Conservation (phyloP, 1,140 invertebrate species). For the Drosophila busckii region DNA sequence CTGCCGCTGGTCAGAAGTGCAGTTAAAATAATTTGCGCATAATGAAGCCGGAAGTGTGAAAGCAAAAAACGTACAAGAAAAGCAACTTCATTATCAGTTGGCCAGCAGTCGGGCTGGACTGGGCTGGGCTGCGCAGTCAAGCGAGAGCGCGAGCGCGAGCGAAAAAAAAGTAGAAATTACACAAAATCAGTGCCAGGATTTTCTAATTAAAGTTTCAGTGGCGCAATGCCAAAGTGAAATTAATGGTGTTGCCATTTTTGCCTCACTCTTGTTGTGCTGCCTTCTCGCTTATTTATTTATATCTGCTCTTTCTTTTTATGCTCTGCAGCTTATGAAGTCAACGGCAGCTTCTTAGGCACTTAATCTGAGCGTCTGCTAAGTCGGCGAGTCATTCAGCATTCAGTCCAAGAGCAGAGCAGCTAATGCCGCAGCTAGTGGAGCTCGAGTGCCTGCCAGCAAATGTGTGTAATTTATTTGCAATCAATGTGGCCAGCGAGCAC, state of each 20-base stretch:
- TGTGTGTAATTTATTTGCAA: constrained; percentile 73
- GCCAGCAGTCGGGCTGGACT: constrained; percentile 17
- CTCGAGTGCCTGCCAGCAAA: constrained; percentile 7
- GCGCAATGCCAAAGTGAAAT: constrained; percentile 67
- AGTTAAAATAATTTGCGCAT: constrained; percentile 75
- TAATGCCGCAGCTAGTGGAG: too few species aligned
- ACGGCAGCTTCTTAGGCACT: constrained; percentile 48
- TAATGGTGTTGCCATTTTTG: constrained; percentile 58
- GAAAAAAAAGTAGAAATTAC: constrained; percentile 62
- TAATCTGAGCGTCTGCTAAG: constrained; percentile 38
- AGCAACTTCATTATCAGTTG: constrained; percentile 64
- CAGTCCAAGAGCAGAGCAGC: too few species aligned
- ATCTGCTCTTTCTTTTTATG: constrained; percentile 1
- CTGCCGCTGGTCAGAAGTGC: constrained; percentile 38
- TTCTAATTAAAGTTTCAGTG: constrained; percentile 74
- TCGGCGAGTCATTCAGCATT: not conserved
- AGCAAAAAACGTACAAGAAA: constrained; percentile 58
- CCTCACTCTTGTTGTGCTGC: constrained; percentile 7
- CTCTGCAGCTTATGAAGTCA: constrained; percentile 52
- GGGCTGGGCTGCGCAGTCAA: constrained; percentile 40
- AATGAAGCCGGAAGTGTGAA: constrained; percentile 76
- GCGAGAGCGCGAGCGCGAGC: constrained; percentile 7
- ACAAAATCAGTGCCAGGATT: constrained; percentile 62
- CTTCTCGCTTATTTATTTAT: not conserved
- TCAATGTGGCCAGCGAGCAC: constrained; percentile 66